These are phyloP conservation scores for Ametastegia equiseti DNA, from an alignment of 2,888 invertebrate species.

Conservation along the genomic window DNA sequence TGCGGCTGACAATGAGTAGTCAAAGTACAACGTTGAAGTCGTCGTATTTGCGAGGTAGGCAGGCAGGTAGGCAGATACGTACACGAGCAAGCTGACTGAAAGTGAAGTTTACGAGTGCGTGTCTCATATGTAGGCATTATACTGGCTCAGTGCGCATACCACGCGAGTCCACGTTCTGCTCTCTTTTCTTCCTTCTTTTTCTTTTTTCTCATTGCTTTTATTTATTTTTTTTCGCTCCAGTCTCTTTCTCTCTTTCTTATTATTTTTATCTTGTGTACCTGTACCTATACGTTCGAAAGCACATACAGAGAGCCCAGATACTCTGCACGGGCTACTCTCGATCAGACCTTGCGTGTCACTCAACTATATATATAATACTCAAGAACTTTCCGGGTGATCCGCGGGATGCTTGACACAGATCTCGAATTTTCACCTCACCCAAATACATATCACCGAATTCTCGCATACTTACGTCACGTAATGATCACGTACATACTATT, in stretches of 20 bases:
- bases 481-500: too few relatives aligned
- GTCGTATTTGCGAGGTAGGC: background rate
- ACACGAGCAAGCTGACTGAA: slow-evolving; percentile 7
- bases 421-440: background rate
- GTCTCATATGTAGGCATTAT: background rate
- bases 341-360: background rate
- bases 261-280: too few relatives aligned
- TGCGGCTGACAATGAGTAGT: slow-evolving; percentile 6
- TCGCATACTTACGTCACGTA: background rate
- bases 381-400: background rate
- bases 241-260: background rate
- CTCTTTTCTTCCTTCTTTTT: background rate
- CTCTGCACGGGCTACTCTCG: background rate
- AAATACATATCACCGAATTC: background rate
- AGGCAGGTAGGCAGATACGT: too few relatives aligned
- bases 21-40: slow-evolving; percentile 3
- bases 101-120: slow-evolving; percentile 38
- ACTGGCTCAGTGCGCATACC: slow-evolving; percentile 9
- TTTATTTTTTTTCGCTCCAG: background rate
- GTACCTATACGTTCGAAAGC: background rate
- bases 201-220: background rate
- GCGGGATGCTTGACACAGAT: slow-evolving; percentile 20
- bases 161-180: background rate
- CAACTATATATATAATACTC: too few relatives aligned
- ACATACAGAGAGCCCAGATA: background rate